Evolutionary conservation across 2,113 vertebrate species (phyloP).

Genomic region (Eurystomus gularis): DNA sequence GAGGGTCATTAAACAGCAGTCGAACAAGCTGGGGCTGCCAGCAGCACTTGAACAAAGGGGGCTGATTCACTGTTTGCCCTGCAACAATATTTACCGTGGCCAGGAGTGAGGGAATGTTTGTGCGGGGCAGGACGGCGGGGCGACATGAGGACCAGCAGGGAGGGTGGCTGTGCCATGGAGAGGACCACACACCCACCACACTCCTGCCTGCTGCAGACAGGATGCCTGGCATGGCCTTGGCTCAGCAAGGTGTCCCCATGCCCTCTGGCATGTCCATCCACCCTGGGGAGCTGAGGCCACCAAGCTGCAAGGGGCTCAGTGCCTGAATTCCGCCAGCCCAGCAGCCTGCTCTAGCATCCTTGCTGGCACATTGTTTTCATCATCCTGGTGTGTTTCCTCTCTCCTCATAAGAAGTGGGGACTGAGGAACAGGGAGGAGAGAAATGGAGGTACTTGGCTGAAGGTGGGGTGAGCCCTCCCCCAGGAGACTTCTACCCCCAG

Average conservation of each 20-base stretch:
- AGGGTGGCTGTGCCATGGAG: background rate
- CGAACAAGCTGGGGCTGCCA: constrained; percentile 56
- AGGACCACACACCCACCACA: background rate
- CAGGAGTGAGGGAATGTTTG: constrained; percentile 63
- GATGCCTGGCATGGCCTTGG: background rate
- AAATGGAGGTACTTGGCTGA: background rate
- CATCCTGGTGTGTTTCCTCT: background rate
- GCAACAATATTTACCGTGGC: constrained; percentile 65
- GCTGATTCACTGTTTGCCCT: constrained; percentile 72
- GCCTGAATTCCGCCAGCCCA: fast-evolving
- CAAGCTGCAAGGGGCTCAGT: fast-evolving
- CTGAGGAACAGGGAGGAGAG: background rate
- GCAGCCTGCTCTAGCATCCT: background rate
- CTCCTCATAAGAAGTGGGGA: background rate
- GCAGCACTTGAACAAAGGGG: constrained; percentile 57
- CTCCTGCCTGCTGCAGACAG: background rate
- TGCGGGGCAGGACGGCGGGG: background rate
- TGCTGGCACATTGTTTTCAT: background rate
- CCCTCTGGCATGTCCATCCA: background rate
- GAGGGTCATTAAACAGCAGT: constrained; percentile 74
- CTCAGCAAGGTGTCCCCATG: background rate
- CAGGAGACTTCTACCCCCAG: background rate
- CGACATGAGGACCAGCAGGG: background rate
- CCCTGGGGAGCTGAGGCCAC: background rate
- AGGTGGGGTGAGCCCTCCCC: background rate